These are phyloP conservation scores for Argyresthia goedartella DNA, from an alignment of 2,888 invertebrate species.

Conservation along the genomic window DNA sequence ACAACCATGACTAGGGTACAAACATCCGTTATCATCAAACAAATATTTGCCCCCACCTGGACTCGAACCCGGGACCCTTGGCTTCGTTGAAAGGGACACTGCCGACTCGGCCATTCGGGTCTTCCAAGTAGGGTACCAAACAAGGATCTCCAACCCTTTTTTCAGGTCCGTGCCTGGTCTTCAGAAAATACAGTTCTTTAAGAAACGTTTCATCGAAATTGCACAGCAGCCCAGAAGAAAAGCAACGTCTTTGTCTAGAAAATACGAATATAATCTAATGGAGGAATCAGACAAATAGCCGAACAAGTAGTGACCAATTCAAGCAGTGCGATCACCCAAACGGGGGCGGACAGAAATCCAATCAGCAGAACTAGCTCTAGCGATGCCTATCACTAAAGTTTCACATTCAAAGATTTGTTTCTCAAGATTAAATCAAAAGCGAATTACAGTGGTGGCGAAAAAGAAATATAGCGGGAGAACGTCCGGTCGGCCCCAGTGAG, in stretches of 20 bases:
- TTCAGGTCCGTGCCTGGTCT: no score
- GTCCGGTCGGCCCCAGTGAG: constrained; percentile 52
- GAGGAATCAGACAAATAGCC: constrained; percentile 60
- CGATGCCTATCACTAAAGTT: constrained; percentile 69
- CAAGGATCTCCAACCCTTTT: no score
- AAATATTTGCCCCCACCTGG: no score
- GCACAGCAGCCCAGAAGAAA: not conserved
- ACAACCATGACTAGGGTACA: no score
- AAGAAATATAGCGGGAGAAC: constrained; percentile 57
- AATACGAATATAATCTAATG: constrained; percentile 62
- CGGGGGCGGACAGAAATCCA: constrained; percentile 50
- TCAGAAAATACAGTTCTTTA: no score
- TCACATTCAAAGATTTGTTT: constrained; percentile 72
- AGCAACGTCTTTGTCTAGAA: constrained; percentile 20
- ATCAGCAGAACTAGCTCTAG: constrained; percentile 64
- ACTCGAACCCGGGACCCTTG: no score
- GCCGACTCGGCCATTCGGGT: no score
- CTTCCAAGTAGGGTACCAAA: no score
- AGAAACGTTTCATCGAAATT: no score
- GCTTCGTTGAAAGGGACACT: no score
- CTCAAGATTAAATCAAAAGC: constrained; percentile 70
- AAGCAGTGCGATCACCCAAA: constrained; percentile 37
- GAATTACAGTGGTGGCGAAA: constrained; percentile 70
- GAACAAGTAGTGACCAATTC: constrained; percentile 53
- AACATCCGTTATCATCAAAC: no score